phyloP scores from a whole-genome alignment of 2,797 vertebrate species.

The Syngnathus acus region DNA sequence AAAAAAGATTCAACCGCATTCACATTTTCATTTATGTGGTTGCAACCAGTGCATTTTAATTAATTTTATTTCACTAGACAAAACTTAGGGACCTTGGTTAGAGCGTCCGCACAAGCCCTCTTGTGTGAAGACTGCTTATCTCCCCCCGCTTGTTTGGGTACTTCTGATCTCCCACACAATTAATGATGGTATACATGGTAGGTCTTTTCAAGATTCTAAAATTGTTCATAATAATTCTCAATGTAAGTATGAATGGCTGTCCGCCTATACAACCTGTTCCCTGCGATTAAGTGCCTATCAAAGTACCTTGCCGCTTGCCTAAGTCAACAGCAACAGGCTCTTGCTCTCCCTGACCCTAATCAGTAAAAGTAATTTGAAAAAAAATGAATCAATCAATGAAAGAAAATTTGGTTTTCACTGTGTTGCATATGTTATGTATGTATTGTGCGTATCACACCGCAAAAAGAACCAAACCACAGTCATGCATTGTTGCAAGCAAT shows the following conservation, averaged over 20 bases:
- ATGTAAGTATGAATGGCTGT: not conserved
- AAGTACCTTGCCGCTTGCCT: not conserved
- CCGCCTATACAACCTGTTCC: not conserved
- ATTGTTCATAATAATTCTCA: not conserved
- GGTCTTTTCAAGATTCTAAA: not conserved
- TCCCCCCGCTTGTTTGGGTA: too few relatives aligned
- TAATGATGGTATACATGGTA: not conserved
- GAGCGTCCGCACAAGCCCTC: not conserved
- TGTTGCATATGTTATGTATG: too few relatives aligned
- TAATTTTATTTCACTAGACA: not conserved
- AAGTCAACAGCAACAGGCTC: not conserved
- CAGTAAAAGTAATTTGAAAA: not conserved
- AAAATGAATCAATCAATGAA: not conserved
- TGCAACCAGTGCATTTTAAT: not conserved
- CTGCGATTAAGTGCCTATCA: not conserved
- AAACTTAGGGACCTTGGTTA: not conserved
- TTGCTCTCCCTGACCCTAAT: not conserved
- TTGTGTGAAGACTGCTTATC: not conserved
- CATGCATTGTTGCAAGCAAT: too few relatives aligned
- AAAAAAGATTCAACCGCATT: constrained; percentile 35
- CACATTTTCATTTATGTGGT: not conserved
- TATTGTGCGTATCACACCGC: too few relatives aligned
- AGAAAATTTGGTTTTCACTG: too few relatives aligned
- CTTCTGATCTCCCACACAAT: not conserved
- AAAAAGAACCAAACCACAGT: too few relatives aligned